Base-by-base conservation (phyloP, 2,113 vertebrate species). In the Panthera tigris region DNA sequence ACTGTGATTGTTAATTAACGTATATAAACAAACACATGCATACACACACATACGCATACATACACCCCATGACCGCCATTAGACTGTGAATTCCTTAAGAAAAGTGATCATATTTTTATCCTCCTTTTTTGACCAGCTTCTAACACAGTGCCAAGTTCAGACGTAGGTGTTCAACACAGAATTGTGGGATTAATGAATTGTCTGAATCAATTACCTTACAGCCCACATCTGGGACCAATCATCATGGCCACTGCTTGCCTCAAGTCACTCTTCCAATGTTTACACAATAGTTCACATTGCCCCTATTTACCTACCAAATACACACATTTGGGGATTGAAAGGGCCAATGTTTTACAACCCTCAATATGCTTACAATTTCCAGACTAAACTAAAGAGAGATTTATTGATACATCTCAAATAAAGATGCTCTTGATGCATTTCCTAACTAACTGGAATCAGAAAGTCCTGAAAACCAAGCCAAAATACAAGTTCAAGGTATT, bases 401-500 rank as follows among this genome's bases (percentile, higher is more conserved):
- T 21, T 68, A n/a, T 33, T 29, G 39, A 73, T 2, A 4, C 12
- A 1, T 73, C 31, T 74, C 68, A 50, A 83, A 55, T 48, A 48
- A 88, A 63, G 31, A 73, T 16, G 18, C 14, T 80, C 18, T 73
- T 6, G 6, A 45, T 63, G 4, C 74, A 31, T 57, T 71, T 91
- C 57, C 55, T 69, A 88, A 88, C 15, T 27, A 13, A 48, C 27
- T 92, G 48, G 83, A 57, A 94, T 76, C 7, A 89, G 15, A 14
- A 89, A 88, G 16, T 81, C 45, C 88, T 55, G 19, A 92, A 91
- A 97, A 81, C 13, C 18, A 95, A 87, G 83, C 5, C 41, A 78
- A 85, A 92, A 91, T 29, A 66, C 74, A 83, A 89, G 19, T 65
- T 87, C 23, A 82, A 81, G 57, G 3, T 23, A 76, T 39, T 25